Conservation (phyloP, 2,888 invertebrate genomes). For the Choreutis nemorana region DNA sequence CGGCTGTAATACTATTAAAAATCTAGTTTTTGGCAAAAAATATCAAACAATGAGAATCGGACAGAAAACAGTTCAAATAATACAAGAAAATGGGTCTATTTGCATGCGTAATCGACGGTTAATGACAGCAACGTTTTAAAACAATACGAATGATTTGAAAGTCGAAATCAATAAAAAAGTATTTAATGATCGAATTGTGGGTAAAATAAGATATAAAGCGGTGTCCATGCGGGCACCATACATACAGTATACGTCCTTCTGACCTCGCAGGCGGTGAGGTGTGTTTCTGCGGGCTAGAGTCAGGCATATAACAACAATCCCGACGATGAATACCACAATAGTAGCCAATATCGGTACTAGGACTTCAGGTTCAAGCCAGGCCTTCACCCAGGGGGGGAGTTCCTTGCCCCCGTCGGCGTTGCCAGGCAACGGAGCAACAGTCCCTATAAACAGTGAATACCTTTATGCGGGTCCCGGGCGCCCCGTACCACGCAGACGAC, state of each 20-base stretch:
- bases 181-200: too few relatives aligned
- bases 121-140: too few relatives aligned
- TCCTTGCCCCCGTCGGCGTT: conserved; percentile 62
- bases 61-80: conserved; percentile 14
- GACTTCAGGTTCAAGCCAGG: conserved; percentile 90
- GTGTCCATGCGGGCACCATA: conserved; percentile 54
- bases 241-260: conserved; percentile 80
- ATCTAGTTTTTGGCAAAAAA: conserved; percentile 23
- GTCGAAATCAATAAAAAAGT: too few relatives aligned
- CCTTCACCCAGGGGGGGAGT: conserved; percentile 78
- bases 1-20: conserved; percentile 2
- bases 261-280: conserved; percentile 84
- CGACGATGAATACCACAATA: conserved; percentile 88
- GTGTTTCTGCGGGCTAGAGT: conserved; percentile 85
- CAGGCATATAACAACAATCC: conserved; percentile 89
- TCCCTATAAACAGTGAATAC: conserved; percentile 73
- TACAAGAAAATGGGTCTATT: conserved; percentile 9
- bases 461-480: conserved; percentile 85
- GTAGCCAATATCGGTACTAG: conserved; percentile 91
- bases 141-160: too few relatives aligned
- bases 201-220: conserved; percentile 30
- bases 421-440: conserved; percentile 80
- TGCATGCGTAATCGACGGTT: too few relatives aligned
- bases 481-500: conserved; percentile 92
- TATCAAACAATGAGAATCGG: conserved; percentile 24